phyloP scores from a whole-genome alignment of 2,113 vertebrate genomes.

The Perca fluviatilis region DNA sequence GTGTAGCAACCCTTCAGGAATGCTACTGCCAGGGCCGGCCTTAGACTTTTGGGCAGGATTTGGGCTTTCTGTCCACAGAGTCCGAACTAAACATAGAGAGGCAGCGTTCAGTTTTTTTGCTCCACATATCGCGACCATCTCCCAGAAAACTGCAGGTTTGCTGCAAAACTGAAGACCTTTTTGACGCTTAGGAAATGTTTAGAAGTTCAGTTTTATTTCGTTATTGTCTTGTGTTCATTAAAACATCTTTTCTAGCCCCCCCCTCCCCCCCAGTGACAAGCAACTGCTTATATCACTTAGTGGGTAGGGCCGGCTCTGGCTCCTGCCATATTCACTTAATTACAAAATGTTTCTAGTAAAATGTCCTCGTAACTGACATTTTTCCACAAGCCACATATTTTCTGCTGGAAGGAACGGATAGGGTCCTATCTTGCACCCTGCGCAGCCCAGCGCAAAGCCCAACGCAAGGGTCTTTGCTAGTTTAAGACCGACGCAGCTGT shows the following conservation, averaged over 20 bases:
- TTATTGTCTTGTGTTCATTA: not conserved
- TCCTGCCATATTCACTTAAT: slow-evolving; percentile 8
- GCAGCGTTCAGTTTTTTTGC: too few species aligned
- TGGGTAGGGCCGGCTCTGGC: not conserved
- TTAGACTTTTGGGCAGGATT: not conserved
- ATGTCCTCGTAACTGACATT: slow-evolving; percentile 13
- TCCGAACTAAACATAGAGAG: too few species aligned
- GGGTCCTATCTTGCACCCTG: too few species aligned
- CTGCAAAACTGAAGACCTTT: too few species aligned
- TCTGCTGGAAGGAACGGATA: slow-evolving; percentile 22
- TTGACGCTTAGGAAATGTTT: not conserved
- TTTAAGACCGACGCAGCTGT: too few species aligned
- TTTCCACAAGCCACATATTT: slow-evolving; percentile 13
- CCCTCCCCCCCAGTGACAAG: not conserved
- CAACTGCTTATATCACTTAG: not conserved
- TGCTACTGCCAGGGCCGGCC: slow-evolving; percentile 2
- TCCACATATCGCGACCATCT: too few species aligned
- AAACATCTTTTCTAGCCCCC: not conserved
- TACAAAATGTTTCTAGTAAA: slow-evolving; percentile 20
- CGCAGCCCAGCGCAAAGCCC: too few species aligned
- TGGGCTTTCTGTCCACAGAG: not conserved
- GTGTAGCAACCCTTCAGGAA: slow-evolving; percentile 32
- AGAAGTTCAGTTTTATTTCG: not conserved
- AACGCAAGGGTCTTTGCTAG: too few species aligned
- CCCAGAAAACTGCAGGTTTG: too few species aligned